Evolutionary conservation across 1,140 invertebrate genomes (phyloP).

Genomic region (Cydia fagiglandana): DNA sequence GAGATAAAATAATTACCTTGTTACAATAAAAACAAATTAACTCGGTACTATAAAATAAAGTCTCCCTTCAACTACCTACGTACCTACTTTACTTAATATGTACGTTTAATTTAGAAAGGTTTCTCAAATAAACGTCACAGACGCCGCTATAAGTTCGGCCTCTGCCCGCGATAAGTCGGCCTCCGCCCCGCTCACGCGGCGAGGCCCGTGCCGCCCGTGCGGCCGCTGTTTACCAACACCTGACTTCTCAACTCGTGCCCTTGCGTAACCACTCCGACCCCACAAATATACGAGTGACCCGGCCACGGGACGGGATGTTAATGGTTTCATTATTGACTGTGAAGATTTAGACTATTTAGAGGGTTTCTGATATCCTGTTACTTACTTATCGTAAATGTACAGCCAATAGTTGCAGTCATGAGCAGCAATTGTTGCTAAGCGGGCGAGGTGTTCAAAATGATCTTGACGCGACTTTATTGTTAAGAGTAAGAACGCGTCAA

Average conservation of each 20-base stretch:
- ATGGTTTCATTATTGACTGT: not conserved
- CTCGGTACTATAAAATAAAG: too few species aligned
- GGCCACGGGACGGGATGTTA: not conserved
- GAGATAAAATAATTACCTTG: too few species aligned
- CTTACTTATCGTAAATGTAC: too few species aligned
- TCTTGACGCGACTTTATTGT: too few species aligned
- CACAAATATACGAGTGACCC: not conserved
- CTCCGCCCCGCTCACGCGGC: constrained; percentile 2
- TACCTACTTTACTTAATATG: too few species aligned
- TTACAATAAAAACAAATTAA: too few species aligned
- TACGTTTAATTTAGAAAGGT: not conserved
- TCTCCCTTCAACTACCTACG: too few species aligned
- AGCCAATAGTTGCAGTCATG: too few species aligned
- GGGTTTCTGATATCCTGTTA: too few species aligned
- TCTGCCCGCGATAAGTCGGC: not conserved
- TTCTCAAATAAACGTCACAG: not conserved
- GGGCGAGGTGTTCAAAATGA: too few species aligned
- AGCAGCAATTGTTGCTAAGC: too few species aligned
- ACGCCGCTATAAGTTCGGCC: not conserved
- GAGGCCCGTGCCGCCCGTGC: not conserved
- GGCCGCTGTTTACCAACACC: not conserved
- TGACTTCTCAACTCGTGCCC: constrained; percentile 8
- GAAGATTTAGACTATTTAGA: not conserved
- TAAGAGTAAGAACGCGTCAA: too few species aligned
- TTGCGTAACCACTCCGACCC: constrained; percentile 4